Evolutionary conservation across 2,888 invertebrate genomes (phyloP).

Genomic region (Tetanocera ferruginea): DNA sequence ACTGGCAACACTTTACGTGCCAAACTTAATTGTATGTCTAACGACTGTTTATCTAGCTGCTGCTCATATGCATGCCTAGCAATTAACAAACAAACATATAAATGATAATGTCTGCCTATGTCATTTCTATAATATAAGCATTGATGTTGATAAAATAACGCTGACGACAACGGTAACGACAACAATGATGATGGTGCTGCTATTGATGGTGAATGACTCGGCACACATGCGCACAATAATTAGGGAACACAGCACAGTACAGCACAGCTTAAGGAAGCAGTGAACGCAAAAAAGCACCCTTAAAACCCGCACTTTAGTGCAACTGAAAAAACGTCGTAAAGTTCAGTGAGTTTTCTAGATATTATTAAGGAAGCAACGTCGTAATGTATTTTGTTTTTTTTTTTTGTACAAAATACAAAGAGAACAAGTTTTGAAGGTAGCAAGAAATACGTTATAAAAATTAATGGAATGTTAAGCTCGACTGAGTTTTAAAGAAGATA

Average conservation of each 20-base stretch:
- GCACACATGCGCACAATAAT: conserved; percentile 63
- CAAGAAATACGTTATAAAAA: conserved; percentile 61
- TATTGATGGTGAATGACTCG: conserved; percentile 44
- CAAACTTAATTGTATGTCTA: conserved; percentile 42
- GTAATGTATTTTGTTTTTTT: not conserved
- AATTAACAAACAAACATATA: not conserved
- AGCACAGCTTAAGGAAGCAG: not conserved
- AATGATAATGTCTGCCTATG: not conserved
- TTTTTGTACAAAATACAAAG: conserved; percentile 17
- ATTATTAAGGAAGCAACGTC: conserved; percentile 25
- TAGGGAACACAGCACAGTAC: conserved; percentile 50
- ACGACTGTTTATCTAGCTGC: conserved; percentile 2
- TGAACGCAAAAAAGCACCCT: conserved; percentile 53
- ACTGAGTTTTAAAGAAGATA: conserved; percentile 50
- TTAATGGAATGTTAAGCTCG: conserved; percentile 52
- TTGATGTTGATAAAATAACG: conserved; percentile 24
- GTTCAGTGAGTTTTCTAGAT: conserved; percentile 43
- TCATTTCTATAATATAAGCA: not conserved
- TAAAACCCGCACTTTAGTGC: conserved; percentile 31
- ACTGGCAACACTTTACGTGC: conserved; percentile 41
- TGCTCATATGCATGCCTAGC: not conserved
- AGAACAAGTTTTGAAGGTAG: conserved; percentile 32
- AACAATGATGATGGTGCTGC: conserved; percentile 46
- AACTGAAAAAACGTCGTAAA: conserved; percentile 27
- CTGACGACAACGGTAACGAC: conserved; percentile 29